Evolutionary conservation across 2,888 invertebrate species (phyloP).

Genomic region (Noctuana brunneofusca): DNA sequence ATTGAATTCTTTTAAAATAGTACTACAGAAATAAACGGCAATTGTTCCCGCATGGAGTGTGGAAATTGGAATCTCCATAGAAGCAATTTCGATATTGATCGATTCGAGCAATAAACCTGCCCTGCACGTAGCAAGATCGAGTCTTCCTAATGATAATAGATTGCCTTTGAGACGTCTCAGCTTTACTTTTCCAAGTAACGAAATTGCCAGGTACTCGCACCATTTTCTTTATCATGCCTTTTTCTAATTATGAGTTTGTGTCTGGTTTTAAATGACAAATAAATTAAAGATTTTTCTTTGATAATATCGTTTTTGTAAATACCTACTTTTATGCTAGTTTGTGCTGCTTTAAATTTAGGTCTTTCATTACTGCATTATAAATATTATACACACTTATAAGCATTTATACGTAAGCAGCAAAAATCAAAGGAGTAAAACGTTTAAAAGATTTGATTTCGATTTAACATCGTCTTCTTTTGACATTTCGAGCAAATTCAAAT

Average conservation of each 20-base stretch:
- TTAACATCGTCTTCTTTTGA: background rate
- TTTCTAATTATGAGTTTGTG: too few species aligned
- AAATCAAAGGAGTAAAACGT: background rate
- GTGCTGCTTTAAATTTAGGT: too few species aligned
- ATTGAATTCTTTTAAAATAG: background rate
- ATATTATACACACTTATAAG: too few species aligned
- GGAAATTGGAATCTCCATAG: conserved; percentile 9
- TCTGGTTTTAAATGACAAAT: too few species aligned
- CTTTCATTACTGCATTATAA: too few species aligned
- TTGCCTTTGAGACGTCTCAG: conserved; percentile 40
- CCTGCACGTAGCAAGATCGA: conserved; percentile 41
- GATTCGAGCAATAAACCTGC: conserved; percentile 39
- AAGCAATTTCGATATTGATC: conserved; percentile 24
- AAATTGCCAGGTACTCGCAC: background rate
- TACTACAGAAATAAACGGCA: background rate
- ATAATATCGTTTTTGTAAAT: too few species aligned
- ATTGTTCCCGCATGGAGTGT: background rate
- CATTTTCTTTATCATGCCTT: background rate
- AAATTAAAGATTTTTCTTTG: too few species aligned
- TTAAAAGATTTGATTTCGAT: background rate
- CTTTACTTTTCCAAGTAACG: conserved; percentile 17
- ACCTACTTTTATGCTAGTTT: too few species aligned
- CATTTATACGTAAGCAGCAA: background rate
- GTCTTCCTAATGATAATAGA: conserved; percentile 48
- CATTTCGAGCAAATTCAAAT: conserved; percentile 11